phyloP scores from a whole-genome alignment of 2,113 vertebrate genomes.

The Neotoma lepida region DNA sequence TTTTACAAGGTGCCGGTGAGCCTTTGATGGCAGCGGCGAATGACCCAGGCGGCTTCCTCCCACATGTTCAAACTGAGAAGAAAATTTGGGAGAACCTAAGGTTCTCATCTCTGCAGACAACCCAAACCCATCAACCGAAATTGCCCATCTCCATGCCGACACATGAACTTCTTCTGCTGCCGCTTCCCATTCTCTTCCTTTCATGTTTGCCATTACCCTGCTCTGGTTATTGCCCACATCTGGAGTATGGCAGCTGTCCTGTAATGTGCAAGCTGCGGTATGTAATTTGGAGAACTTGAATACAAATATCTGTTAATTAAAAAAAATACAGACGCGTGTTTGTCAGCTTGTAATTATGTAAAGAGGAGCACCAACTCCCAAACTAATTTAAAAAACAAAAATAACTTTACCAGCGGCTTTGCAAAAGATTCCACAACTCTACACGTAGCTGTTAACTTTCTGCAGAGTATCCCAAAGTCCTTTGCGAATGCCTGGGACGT shows the following conservation, averaged over 20 bases:
- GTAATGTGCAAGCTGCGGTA: slow-evolving; percentile 73
- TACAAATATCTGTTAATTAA: slow-evolving; percentile 84
- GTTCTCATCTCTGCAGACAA: slow-evolving; percentile 51
- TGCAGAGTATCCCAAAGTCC: slow-evolving; percentile 10
- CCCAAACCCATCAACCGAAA: slow-evolving; percentile 42
- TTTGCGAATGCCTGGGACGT: background rate
- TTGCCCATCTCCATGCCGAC: slow-evolving; percentile 44
- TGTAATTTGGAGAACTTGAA: slow-evolving; percentile 81
- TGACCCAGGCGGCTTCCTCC: slow-evolving; percentile 62
- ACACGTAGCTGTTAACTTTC: slow-evolving; percentile 40
- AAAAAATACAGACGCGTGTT: slow-evolving; percentile 82
- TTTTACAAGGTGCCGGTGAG: slow-evolving; percentile 73
- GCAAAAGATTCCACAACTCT: slow-evolving; percentile 57
- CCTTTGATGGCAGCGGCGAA: slow-evolving; percentile 50
- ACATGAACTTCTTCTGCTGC: slow-evolving; percentile 29
- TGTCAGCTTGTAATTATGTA: slow-evolving; percentile 83
- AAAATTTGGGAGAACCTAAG: slow-evolving; percentile 60
- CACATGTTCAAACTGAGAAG: slow-evolving; percentile 62
- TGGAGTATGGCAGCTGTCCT: slow-evolving; percentile 80
- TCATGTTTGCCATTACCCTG: slow-evolving; percentile 58
- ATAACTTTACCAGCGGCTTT: slow-evolving; percentile 74
- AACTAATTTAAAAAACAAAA: slow-evolving; percentile 81
- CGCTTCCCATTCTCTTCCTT: background rate
- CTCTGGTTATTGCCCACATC: slow-evolving; percentile 77
- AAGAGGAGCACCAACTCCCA: slow-evolving; percentile 80